Evolutionary conservation across 92 coral and sea anemone genomes (phyloP), one percentile per base, ranked within the genome.

Genomic region (Blastomussa wellsi): DNA sequence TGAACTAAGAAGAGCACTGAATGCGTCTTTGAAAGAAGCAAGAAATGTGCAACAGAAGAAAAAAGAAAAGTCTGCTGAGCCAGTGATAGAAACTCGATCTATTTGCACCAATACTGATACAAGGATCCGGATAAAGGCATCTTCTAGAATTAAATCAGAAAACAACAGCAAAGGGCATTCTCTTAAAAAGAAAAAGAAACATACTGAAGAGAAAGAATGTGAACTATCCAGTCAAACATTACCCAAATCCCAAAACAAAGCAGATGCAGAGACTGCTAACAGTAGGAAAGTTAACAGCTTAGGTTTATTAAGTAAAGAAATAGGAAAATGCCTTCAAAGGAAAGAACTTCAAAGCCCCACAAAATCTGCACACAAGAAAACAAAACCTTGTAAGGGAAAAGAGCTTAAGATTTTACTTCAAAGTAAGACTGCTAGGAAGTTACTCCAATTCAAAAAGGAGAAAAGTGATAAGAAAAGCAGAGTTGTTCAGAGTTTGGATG

Each of bases 1-100:
- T 3, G 96, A 97, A 1, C 79, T 97, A 68, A 85, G 98, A 41
- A 86, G 92, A 57, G 99, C 99, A 1, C 85, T 97, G n/a, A 90
- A 94, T 78, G 99, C 98, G 9, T 97, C 99, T 41, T 76, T 97
- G 59, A 81, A 52, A 19, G 91, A 89, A 51, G 84, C 91, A 49
- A 91, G 91, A 73, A 88, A 79, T 75, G 60, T 47, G 11, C 72
- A 74, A 26, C 70, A 60, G 79, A 22, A 26, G 10, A 38, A 51
- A 41, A 66, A 39, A 39, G 87, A 29, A 7, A 15, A 62, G 20
- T 28, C 35, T 44, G 35, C 4, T 13, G 48, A 83, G 44, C 31
- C 74, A 31, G 11, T 11, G 32, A 32, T 22, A 79, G 17, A 26
- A 32, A 74, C 80, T 4, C 62, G 62, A 64, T 48, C 80, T 74